phyloP scores from a whole-genome alignment of 2,888 invertebrate genomes.

The Nymphalis polychloros region DNA sequence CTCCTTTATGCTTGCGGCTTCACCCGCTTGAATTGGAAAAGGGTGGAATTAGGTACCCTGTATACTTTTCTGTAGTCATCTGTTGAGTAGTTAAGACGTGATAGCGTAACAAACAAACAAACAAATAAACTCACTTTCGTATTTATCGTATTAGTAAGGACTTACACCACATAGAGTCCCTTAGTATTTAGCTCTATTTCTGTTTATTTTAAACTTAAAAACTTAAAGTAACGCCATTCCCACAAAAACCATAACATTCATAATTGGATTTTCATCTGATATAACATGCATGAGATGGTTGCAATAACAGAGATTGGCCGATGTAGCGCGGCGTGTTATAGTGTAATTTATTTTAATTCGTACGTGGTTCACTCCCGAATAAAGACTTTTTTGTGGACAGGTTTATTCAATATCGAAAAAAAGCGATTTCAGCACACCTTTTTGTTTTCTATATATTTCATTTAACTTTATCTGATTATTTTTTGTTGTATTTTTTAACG shows the following conservation, averaged over 20 bases:
- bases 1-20: too few relatives aligned
- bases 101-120: too few relatives aligned
- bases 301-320: constrained; percentile 33
- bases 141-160: too few relatives aligned
- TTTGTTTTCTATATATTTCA: background rate
- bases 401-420: constrained; percentile 10
- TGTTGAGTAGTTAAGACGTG: too few relatives aligned
- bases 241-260: constrained; percentile 15
- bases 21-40: too few relatives aligned
- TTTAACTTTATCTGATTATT: background rate
- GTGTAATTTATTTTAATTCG: constrained; percentile 24
- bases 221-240: background rate
- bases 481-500: too few relatives aligned
- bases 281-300: constrained; percentile 38
- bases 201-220: background rate
- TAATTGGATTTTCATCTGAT: constrained; percentile 36
- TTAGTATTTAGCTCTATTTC: too few relatives aligned
- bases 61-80: too few relatives aligned
- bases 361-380: background rate
- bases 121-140: too few relatives aligned
- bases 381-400: constrained; percentile 7
- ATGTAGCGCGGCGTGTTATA: constrained; percentile 6
- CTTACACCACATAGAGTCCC: too few relatives aligned
- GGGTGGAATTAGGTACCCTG: too few relatives aligned
- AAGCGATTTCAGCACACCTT: background rate